Base-by-base conservation (phyloP, 2,888 invertebrate genomes). In the Tipula helvola region DNA sequence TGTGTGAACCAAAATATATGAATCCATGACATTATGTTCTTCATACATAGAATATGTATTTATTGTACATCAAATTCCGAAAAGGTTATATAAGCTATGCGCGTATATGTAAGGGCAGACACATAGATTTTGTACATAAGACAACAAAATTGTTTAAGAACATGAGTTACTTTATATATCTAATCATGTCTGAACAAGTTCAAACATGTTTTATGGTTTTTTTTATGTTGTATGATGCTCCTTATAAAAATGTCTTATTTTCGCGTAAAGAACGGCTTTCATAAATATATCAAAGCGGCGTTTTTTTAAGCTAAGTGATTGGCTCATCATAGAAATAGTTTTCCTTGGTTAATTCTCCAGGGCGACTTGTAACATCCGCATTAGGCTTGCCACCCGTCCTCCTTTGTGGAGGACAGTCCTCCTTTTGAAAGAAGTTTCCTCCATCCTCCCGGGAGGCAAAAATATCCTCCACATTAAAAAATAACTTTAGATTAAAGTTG, bases 161-260 rank as follows among this genome's bases (percentile, higher is more conserved):
- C 71, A 71, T 71, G 71, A 71, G 28, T 71, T 71, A 71, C 71
- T 71, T n/a, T 10, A 71, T 10, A 28, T 28, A 57, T 57, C 16
- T 16, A 83, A 39, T 84, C 39, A 84, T 84, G 84, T 84, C 84
- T 84, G 84, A 16, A 84, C 84, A 84, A 84, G 84, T 84, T 84
- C 41, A 84, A 84, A 84, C 84, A 84, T 84, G 84, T 36, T 39
- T 84, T 83, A 57, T 57, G 5, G 7, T 57, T 7, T 10, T 71
- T 28, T 28, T 71, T 28, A 28, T 71, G 71, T 71, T 71, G 71
- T 71, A n/a, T 71, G 28, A 12, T 71, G 71, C 3, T 71, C 28
- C 10, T 71, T 71, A 12, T 28, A 13, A 4, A 28, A 52, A 8
- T 16, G 2, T 13, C 28, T 28, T 28, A 18, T 28, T 28, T 13